Evolutionary conservation across 2,888 invertebrate species (phyloP).

Genomic region (Drosophila siamana): DNA sequence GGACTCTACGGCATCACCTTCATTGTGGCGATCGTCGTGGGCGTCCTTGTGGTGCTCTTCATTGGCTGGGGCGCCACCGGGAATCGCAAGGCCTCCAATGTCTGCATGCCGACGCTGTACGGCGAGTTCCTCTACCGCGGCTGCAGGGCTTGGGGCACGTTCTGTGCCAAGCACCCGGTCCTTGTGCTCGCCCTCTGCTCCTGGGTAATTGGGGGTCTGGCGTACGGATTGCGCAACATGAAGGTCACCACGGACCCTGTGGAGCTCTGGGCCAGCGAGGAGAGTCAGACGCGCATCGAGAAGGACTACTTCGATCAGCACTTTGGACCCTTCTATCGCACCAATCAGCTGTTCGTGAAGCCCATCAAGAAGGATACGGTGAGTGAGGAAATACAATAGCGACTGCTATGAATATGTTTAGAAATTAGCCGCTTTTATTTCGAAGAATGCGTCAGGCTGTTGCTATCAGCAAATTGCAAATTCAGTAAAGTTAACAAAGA

Average conservation of each 20-base stretch:
- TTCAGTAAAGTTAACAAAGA: too few relatives aligned
- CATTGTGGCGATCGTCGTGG: slow-evolving; percentile 87
- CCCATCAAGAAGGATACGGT: slow-evolving; percentile 87
- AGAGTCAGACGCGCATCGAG: slow-evolving; percentile 92
- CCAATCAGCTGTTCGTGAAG: slow-evolving; percentile 94
- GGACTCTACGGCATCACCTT: slow-evolving; percentile 89
- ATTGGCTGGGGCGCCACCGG: slow-evolving; percentile 60
- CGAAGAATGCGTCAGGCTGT: too few relatives aligned
- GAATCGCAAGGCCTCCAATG: slow-evolving; percentile 16
- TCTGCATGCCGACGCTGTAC: slow-evolving; percentile 71
- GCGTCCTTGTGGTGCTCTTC: slow-evolving; percentile 83
- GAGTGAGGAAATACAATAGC: too few relatives aligned
- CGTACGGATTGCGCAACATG: slow-evolving; percentile 89
- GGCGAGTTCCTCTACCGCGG: slow-evolving; percentile 84
- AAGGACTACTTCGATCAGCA: slow-evolving; percentile 94
- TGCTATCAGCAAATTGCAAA: too few relatives aligned
- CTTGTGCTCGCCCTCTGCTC: slow-evolving; percentile 88
- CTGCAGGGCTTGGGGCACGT: slow-evolving; percentile 86
- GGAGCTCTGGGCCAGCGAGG: slow-evolving; percentile 96
- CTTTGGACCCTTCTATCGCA: slow-evolving; percentile 95
- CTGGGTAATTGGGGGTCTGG: slow-evolving; percentile 87
- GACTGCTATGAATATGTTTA: too few relatives aligned
- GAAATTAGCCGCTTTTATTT: too few relatives aligned
- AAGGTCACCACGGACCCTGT: slow-evolving; percentile 94
- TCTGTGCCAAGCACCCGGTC: slow-evolving; percentile 89